Evolutionary conservation across 2,113 vertebrate species (phyloP).

Genomic region (Acrocephalus kingi): DNA sequence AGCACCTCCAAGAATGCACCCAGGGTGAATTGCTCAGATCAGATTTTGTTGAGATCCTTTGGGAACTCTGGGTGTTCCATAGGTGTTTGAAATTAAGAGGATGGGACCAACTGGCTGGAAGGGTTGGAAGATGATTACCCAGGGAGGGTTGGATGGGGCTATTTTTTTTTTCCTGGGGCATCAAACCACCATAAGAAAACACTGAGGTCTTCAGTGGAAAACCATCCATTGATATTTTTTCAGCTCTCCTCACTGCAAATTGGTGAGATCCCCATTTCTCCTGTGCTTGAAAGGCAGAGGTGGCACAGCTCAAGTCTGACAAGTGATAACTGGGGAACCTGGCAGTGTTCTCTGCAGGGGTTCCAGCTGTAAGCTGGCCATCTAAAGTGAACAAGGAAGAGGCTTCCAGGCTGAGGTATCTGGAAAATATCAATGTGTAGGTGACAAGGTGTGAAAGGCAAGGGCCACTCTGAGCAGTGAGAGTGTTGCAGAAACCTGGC

Average conservation of each 20-base stretch:
- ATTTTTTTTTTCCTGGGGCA: neutral
- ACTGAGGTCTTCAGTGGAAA: neutral
- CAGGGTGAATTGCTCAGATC: rapidly evolving
- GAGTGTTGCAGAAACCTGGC: neutral
- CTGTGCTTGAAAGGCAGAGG: neutral
- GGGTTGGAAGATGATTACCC: neutral
- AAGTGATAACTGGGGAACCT: neutral
- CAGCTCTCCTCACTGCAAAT: neutral
- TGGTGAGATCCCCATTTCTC: neutral
- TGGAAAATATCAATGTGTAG: neutral
- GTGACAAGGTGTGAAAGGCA: neutral
- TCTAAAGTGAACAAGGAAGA: neutral
- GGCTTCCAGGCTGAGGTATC: neutral
- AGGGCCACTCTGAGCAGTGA: neutral
- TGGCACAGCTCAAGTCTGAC: rapidly evolving
- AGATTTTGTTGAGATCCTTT: neutral
- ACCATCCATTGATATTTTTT: neutral
- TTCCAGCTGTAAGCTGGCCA: neutral
- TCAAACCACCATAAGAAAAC: neutral
- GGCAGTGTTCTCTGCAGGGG: neutral
- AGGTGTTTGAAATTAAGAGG: neutral
- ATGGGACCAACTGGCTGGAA: neutral
- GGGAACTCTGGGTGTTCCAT: neutral
- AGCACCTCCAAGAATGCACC: neutral
- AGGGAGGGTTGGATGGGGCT: neutral